Evolutionary conservation across 2,113 vertebrate genomes (phyloP).

Genomic region (Felis chaus): DNA sequence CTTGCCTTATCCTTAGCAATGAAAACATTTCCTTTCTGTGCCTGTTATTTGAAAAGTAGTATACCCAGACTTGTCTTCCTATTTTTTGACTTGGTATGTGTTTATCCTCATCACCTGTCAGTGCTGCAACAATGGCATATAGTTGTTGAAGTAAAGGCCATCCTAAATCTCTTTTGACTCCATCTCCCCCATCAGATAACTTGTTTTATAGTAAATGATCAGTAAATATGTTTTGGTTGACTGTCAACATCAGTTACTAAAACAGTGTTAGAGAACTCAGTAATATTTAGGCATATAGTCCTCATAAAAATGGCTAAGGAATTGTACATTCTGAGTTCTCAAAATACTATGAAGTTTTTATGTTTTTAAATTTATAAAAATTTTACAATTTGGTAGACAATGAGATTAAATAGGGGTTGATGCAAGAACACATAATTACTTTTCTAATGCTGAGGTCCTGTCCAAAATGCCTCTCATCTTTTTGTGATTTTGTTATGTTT

Average conservation of each 20-base stretch:
- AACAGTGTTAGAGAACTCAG: background rate
- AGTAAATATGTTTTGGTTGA: background rate
- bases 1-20: background rate
- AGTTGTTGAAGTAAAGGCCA: background rate
- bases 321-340: background rate
- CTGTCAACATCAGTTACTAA: background rate
- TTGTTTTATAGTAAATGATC: slow-evolving; percentile 12
- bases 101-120: background rate
- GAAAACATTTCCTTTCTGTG: background rate
- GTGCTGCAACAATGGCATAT: background rate
- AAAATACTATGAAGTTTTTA: background rate
- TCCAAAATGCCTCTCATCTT: background rate
- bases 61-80: background rate
- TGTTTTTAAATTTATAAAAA: background rate
- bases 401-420: background rate
- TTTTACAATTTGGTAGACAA: background rate
- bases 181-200: background rate
- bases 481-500: slow-evolving; percentile 13
- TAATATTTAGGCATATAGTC: background rate
- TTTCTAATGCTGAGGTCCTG: background rate
- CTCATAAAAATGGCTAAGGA: background rate
- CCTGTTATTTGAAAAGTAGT: background rate
- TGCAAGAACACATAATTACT: background rate
- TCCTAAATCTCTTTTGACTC: background rate
- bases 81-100: background rate